Evolutionary conservation across 2,888 invertebrate genomes (phyloP).

Genomic region (Drosophila macrothrix): DNA sequence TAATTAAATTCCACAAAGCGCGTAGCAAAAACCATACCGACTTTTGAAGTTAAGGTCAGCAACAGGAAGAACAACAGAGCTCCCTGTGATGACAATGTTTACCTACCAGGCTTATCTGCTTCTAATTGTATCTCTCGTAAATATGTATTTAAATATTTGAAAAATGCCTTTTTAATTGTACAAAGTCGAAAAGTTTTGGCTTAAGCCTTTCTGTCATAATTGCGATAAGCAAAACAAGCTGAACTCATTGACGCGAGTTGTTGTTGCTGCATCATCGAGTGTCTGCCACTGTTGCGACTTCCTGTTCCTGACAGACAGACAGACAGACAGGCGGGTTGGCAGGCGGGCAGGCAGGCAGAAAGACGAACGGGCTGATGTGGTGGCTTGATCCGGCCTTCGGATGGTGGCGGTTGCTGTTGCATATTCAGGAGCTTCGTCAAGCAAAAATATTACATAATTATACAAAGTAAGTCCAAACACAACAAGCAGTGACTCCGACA

Average conservation of each 20-base stretch:
- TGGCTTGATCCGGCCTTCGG: constrained; percentile 12
- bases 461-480: constrained; percentile 60
- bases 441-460: constrained; percentile 76
- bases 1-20: constrained; percentile 46
- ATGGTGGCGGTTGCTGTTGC: constrained; percentile 50
- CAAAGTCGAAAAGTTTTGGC: constrained; percentile 65
- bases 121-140: constrained; percentile 40
- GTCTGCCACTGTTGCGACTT: constrained; percentile 40
- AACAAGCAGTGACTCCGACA: constrained; percentile 17
- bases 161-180: constrained; percentile 76
- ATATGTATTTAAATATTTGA: constrained; percentile 73
- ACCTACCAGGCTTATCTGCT: constrained; percentile 15
- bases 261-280: constrained; percentile 48
- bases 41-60: constrained; percentile 51
- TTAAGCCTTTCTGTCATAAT: constrained; percentile 66
- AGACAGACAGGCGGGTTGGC: background rate
- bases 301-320: constrained; percentile 52
- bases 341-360: background rate
- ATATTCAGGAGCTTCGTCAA: constrained; percentile 66
- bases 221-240: constrained; percentile 31
- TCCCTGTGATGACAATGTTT: constrained; percentile 43
- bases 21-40: constrained; percentile 22
- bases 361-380: constrained; percentile 9
- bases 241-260: constrained; percentile 26
- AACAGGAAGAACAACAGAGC: constrained; percentile 1